Conservation (phyloP, 1,140 invertebrate genomes). For the Monochamus saltuarius region DNA sequence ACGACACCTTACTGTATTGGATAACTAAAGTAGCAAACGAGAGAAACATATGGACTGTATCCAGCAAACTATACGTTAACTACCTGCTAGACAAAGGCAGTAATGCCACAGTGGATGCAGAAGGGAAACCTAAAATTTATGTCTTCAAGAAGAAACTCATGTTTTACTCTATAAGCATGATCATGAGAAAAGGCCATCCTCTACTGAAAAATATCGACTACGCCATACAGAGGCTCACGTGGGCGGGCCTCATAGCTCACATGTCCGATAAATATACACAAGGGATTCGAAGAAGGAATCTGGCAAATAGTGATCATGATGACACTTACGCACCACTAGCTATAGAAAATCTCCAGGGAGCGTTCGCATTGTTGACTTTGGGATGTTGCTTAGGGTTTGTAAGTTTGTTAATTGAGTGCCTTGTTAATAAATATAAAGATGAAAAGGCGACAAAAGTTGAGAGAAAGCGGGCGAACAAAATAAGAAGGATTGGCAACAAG, state of each 20-base stretch:
- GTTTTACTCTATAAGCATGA: constrained; percentile 1
- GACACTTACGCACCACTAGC: neutral
- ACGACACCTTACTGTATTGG: constrained; percentile 9
- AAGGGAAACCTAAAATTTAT: constrained; percentile 6
- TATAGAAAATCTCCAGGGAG: constrained; percentile 11
- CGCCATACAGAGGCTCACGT: neutral
- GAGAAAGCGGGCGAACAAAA: no score
- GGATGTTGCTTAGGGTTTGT: neutral
- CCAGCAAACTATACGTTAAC: constrained; percentile 7
- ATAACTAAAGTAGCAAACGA: neutral
- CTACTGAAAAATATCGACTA: neutral
- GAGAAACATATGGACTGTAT: neutral
- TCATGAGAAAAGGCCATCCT: constrained; percentile 6
- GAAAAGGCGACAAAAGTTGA: neutral
- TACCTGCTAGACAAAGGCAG: constrained; percentile 4
- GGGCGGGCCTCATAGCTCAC: neutral
- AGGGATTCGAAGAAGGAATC: neutral
- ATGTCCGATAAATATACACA: neutral
- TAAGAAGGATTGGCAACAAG: no score
- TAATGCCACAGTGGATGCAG: neutral
- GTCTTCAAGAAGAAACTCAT: neutral
- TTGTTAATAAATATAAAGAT: neutral
- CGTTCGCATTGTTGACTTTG: neutral
- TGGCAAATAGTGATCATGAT: neutral
- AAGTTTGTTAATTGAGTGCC: neutral